Base-by-base conservation (phyloP, 2,113 vertebrate species). In the Pycnonotus jocosus region DNA sequence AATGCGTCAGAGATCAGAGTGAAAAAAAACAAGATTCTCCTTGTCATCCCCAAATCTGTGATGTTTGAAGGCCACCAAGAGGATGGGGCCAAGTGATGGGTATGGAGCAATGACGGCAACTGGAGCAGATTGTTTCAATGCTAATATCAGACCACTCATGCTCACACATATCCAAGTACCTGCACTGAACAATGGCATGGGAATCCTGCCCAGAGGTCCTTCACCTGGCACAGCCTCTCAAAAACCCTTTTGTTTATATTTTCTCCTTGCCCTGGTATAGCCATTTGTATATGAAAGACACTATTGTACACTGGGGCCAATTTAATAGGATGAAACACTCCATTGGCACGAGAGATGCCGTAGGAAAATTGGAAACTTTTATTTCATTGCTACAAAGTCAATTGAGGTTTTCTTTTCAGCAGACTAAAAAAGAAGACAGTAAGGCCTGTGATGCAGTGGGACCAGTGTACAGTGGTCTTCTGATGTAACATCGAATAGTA, bases 401-500 rank as follows among this genome's bases (percentile, higher is more conserved):
- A 93, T 82, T 45, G 14, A 48, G 96, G 96, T 12, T 98, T 98
- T 97, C 91, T 98, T 95, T 96, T 98, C 86, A 97, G 96, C 22
- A 98, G 97, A 31, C 96, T 97, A 86, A 98, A 87, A 84, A 88
- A 97, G 35, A 95, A 98, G 44, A 86, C 97, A 6, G 86, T 73
- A 9, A 71, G 97, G 68, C 98, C 98, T 87, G 92, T 93, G 80
- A 98, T 98, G 50, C 96, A 98, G 97, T 97, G 92, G 83, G 90
- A 30, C 35, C 28, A 53, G 12, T 40, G n/a, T 53, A 7, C 4
- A 7, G 30, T 37, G 30, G 11, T 38, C 33, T 69, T 91, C 80
- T 84, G 33, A 47, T 53, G 35, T 14, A 37, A 48, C 45, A 44
- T 9, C 25, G 31, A 58, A 24, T 4, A 35, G 27, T 31, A 31